Base-by-base conservation (phyloP, 2,113 vertebrate species). In the Falco punctatus region DNA sequence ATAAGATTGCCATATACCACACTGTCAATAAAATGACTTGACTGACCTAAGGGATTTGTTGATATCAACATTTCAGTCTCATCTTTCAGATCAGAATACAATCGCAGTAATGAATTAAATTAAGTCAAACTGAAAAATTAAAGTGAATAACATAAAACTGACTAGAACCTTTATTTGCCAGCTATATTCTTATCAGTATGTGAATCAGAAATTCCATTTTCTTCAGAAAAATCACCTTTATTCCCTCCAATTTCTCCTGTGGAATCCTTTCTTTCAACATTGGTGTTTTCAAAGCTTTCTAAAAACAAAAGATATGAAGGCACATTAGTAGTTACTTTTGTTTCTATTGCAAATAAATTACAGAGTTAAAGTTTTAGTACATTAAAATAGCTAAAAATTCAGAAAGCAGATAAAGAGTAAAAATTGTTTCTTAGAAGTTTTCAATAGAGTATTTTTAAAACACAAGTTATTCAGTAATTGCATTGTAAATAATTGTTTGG, bases 181-280 rank as follows among this genome's bases (percentile, higher is more conserved):
- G 77, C 23, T 91, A 82, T 66, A 92, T 79, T 69, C 66, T 90
- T 67, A 91, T 74, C 86, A 81, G 40, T 33, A 79, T 21, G 35
- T 46, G 71, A 92, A 92, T 81, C 17, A 93, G 57, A 80, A 84
- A 94, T 94, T 46, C 52, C 27, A 62, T 75, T 86, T 69, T 38
- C 75, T 73, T 92, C 14, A 92, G 84, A 98, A 92, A 32, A 66
- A 90, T 96, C 67, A 94, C 91, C 91, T 77, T 92, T 91, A 77
- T 93, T 82, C 2, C 13, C 38, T 84, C 75, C 88, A 44, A 2
- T 16, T 86, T 92, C 65, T 82, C 24, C 51, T 6, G 0, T 27
- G 24, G 35, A 79, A 79, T 91, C 62, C 51, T 69, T 81, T 71
- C 48, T 81, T 77, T 87, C 51, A 87, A 80, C 24, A 40, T 52